Evolutionary conservation across 2,797 vertebrate species (phyloP).

Genomic region (Thalassophryne amazonica): DNA sequence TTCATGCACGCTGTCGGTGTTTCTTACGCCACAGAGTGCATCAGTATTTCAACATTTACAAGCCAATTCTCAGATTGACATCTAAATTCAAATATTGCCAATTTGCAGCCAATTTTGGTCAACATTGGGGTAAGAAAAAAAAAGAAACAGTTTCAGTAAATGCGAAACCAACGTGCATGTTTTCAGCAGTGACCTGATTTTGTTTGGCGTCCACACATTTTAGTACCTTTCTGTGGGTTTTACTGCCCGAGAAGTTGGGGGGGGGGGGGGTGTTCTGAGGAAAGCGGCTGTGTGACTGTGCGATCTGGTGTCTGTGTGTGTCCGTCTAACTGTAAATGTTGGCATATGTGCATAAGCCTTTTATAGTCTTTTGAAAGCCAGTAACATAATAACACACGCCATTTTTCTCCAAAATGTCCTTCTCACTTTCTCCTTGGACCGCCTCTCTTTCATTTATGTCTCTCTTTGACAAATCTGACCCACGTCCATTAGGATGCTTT

Average conservation of each 20-base stretch:
- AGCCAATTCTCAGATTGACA: too few species aligned
- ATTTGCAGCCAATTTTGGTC: too few species aligned
- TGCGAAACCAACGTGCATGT: too few species aligned
- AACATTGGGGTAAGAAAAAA: too few species aligned
- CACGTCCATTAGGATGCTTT: conserved; percentile 73
- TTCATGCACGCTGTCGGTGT: too few species aligned
- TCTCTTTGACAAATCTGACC: conserved; percentile 63
- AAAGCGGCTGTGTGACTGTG: conserved; percentile 29
- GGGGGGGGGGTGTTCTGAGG: conserved; percentile 51
- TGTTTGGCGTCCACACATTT: conserved; percentile 60
- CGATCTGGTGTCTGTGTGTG: conserved; percentile 20
- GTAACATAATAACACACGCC: conserved; percentile 66
- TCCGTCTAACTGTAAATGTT: conserved; percentile 50
- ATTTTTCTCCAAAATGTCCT: conserved; percentile 67
- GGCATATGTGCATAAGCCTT: conserved; percentile 56
- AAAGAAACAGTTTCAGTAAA: too few species aligned
- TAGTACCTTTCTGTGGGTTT: conserved; percentile 56
- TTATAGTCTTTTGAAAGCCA: conserved; percentile 58
- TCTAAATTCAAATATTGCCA: too few species aligned
- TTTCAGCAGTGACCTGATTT: conserved; percentile 67
- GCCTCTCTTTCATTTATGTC: conserved; percentile 64
- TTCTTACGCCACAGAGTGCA: too few species aligned
- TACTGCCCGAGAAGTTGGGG: conserved; percentile 60
- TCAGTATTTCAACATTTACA: too few species aligned
- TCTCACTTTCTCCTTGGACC: conserved; percentile 57